Conservation (phyloP, 1,140 invertebrate species). For the Eulimnadia texana region DNA sequence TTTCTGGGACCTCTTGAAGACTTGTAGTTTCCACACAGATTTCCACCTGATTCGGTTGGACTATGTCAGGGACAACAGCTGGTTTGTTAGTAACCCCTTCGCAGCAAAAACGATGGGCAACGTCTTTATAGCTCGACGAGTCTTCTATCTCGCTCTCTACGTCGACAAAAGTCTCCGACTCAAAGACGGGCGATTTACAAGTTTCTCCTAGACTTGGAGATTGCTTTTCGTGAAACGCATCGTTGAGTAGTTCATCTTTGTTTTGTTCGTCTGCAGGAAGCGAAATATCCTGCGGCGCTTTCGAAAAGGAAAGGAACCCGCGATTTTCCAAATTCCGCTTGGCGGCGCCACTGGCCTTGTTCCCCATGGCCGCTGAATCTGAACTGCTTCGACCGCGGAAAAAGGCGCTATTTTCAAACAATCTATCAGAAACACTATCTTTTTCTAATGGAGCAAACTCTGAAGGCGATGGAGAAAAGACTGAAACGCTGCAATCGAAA, state of each 20-base stretch:
- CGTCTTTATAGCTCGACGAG: slow-evolving; percentile 6
- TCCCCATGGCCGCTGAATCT: slow-evolving; percentile 2
- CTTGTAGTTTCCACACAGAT: not conserved
- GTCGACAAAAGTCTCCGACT: not conserved
- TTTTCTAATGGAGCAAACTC: too few species aligned
- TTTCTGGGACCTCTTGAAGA: not conserved
- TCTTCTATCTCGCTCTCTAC: slow-evolving; percentile 1
- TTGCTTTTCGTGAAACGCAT: not conserved
- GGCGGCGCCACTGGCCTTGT: not conserved
- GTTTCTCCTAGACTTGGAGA: not conserved
- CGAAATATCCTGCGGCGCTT: not conserved
- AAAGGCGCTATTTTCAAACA: too few species aligned
- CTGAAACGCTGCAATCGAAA: too few species aligned
- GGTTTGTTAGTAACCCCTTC: not conserved
- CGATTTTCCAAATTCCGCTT: not conserved
- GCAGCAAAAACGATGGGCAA: not conserved
- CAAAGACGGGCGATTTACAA: not conserved
- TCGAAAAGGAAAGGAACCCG: not conserved
- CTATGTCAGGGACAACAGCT: not conserved
- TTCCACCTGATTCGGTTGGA: not conserved
- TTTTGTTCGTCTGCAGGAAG: not conserved
- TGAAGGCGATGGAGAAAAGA: too few species aligned
- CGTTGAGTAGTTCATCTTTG: too few species aligned
- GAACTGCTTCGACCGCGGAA: slow-evolving; percentile 4
- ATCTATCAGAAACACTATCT: too few species aligned